Base-by-base conservation (phyloP, 2,888 invertebrate genomes). In the Drosophila subsilvestris region DNA sequence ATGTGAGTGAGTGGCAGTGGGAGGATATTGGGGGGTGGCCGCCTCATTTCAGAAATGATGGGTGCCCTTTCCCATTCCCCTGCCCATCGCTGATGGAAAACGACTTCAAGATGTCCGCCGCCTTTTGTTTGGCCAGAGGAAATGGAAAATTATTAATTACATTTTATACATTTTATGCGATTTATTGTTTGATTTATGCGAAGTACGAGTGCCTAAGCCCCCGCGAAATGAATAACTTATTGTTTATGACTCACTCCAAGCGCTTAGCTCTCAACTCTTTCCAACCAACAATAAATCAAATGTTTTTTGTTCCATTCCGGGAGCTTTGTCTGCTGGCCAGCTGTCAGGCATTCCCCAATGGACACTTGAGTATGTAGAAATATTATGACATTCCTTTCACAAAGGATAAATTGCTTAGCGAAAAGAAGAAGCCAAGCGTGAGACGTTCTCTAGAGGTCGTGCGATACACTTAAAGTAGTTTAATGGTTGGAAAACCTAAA, bases 61-160 rank as follows among this genome's bases (percentile, higher is more conserved):
- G 22, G 48, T 1, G 4, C 29, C 32, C 14, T 1, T n/a, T 3
- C n/a, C 22, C 14, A 45, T 10, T 10, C 20, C 18, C 20, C 20
- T 2, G 6, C 7, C 12, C 3, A 29, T 37, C 14, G 37, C 27
- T 7, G 37, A 2, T 10, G 32, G 32, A 12, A 32, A 32, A 7
- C 50, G 45, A 3, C 47, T 59, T 32, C 2, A 32, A 53, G 60
- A 14, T 37, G 14, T 37, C 7, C 37, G 9, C 9, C 25, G 48
- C 25, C 14, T 14, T n/a, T 25, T 53, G 42, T 22, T 53, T 42
- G 6, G 22, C 37, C 9, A 42, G 22, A 62, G 63, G 54, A 72
- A 54, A 72, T 50, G 42, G 49, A 60, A 74, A 72, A 73, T 78
- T 88, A 86, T 84, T 84, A 84, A 84, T 84, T 84, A 78, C 69